Percentiles rank a stretch among this genome's conserved stretches.
Conservation (phyloP, 2,888 invertebrate species). For the Tipula lateralis region DNA sequence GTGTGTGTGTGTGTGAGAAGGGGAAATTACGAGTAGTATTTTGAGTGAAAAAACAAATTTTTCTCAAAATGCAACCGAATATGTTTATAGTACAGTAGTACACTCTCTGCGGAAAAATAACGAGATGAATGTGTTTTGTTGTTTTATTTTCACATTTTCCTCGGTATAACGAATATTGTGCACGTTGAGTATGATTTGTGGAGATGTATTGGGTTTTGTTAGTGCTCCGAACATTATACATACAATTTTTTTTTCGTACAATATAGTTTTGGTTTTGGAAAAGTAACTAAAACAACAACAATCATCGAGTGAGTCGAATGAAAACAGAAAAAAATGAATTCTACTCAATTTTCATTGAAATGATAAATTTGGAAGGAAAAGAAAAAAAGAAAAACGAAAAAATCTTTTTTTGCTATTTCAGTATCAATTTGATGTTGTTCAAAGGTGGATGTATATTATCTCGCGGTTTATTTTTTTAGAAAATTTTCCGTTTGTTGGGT, state of each 20-base stretch:
- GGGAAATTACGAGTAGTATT: background rate
- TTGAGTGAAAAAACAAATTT: background rate
- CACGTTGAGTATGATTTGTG: background rate
- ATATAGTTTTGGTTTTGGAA: background rate
- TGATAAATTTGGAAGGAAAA: background rate
- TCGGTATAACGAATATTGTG: background rate
- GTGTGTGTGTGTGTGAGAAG: background rate
- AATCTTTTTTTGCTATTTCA: background rate
- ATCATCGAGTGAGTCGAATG: background rate
- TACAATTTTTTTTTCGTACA: background rate
- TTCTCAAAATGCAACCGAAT: background rate
- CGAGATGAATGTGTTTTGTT: background rate
- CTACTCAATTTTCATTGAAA: conserved; percentile 1
- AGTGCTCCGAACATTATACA: background rate
- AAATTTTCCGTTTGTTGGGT: background rate
- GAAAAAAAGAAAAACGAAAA: background rate
- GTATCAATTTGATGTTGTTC: conserved; percentile 19
- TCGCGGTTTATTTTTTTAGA: background rate
- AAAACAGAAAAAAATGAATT: background rate
- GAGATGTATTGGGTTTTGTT: background rate
- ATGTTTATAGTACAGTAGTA: no score
- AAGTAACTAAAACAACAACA: background rate
- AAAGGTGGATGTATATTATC: background rate
- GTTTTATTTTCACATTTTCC: background rate
- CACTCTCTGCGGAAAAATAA: background rate